Conservation (phyloP, 2,113 vertebrate genomes). For the Rhagologus leucostigma region DNA sequence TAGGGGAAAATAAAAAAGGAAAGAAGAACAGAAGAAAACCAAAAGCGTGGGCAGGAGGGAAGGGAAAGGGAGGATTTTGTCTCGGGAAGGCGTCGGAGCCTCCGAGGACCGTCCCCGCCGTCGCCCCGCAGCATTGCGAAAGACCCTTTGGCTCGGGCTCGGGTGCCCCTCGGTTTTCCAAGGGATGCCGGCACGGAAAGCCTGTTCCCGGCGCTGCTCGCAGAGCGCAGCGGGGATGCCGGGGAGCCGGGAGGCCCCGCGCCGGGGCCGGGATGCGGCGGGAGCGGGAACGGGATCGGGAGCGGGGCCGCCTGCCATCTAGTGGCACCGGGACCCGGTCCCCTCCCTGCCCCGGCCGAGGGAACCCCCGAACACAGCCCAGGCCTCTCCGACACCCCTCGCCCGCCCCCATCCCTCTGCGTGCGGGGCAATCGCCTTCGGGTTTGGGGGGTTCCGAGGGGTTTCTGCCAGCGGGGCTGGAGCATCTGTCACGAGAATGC, state of each 20-base stretch:
- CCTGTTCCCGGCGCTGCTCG: background rate
- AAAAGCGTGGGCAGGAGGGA: background rate
- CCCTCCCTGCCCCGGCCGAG: background rate
- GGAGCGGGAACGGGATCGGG: background rate
- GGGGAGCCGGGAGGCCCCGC: slow-evolving; percentile 21
- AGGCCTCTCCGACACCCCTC: accelerated
- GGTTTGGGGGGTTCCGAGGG: background rate
- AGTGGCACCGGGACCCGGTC: background rate
- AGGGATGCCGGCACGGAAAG: background rate
- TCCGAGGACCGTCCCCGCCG: background rate
- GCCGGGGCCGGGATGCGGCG: background rate
- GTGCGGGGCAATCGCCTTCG: background rate
- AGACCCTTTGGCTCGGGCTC: background rate
- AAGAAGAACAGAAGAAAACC: background rate
- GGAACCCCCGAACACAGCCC: background rate
- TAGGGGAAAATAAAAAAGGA: too few relatives aligned
- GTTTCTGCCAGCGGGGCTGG: background rate
- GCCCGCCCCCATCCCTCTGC: background rate
- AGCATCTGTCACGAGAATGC: background rate
- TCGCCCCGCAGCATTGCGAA: background rate
- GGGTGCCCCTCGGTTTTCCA: slow-evolving; percentile 25
- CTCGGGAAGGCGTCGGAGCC: background rate
- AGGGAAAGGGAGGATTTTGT: background rate
- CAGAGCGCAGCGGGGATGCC: slow-evolving; percentile 9
- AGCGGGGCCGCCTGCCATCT: slow-evolving; percentile 35